phyloP scores from a whole-genome alignment of 2,888 invertebrate genomes.

The Drosophila parthenogenetica region DNA sequence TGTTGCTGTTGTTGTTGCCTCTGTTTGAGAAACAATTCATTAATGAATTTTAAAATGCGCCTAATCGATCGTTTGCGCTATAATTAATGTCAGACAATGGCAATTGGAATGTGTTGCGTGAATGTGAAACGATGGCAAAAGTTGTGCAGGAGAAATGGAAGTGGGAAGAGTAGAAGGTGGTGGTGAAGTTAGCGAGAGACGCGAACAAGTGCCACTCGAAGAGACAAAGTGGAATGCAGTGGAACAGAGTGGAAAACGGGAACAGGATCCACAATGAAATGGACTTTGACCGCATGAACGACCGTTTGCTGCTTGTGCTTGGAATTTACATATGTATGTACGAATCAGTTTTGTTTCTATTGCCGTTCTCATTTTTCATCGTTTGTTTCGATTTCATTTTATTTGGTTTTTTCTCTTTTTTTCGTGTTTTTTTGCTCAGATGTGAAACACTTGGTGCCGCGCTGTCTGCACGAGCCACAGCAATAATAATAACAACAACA shows the following conservation, averaged over 20 bases:
- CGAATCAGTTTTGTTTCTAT: constrained; percentile 26
- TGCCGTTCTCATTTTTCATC: constrained; percentile 31
- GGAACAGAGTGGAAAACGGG: constrained; percentile 1
- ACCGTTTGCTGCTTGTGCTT: background rate
- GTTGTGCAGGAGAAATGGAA: too few species aligned
- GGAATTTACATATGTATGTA: constrained; percentile 41
- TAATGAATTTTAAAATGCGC: constrained; percentile 79
- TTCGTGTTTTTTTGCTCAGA: constrained; percentile 54
- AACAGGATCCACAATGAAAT: constrained; percentile 19
- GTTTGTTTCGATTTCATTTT: background rate
- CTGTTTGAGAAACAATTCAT: constrained; percentile 77
- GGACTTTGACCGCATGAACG: constrained; percentile 15
- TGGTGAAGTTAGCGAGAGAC: background rate
- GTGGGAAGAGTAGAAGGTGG: too few species aligned
- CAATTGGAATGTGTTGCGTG: constrained; percentile 74
- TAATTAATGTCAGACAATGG: constrained; percentile 74
- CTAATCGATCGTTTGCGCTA: constrained; percentile 79
- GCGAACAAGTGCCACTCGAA: constrained; percentile 26
- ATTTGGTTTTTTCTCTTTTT: background rate
- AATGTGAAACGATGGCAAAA: constrained; percentile 29
- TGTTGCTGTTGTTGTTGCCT: constrained; percentile 47
- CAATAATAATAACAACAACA: constrained; percentile 55
- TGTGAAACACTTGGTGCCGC: constrained; percentile 78
- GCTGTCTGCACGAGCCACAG: constrained; percentile 70
- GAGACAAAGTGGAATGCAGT: background rate